A percentile compares a stretch with the other conserved stretches of the same genome.
Conservation (phyloP, 2,797 vertebrate genomes). For the Syngnathus acus region DNA sequence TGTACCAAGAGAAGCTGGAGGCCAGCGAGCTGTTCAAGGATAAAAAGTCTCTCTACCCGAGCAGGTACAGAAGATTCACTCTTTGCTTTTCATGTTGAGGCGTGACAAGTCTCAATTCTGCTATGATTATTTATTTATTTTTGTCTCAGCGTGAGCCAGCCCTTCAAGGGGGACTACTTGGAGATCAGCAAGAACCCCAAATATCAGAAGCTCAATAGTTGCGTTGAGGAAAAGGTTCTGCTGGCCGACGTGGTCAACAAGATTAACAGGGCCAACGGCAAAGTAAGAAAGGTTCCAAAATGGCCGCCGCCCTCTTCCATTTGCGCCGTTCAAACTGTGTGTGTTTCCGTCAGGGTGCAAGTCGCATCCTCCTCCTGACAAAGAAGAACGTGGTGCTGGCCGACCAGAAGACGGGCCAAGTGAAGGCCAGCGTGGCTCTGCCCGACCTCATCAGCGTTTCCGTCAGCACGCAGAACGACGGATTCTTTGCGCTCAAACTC, state of each 20-base stretch:
- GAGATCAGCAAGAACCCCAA: constrained; percentile 95
- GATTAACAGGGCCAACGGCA: constrained; percentile 95
- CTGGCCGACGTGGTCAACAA: constrained; percentile 95
- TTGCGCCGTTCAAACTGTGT: background rate
- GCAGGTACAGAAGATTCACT: constrained; percentile 72
- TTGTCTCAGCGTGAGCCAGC: constrained; percentile 81
- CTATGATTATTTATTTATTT: background rate
- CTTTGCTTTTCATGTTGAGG: background rate
- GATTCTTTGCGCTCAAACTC: constrained; percentile 92
- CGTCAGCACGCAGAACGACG: constrained; percentile 89
- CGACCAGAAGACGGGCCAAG: constrained; percentile 94
- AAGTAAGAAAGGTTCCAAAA: constrained; percentile 64
- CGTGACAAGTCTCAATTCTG: background rate
- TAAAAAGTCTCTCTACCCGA: constrained; percentile 93
- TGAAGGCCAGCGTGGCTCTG: constrained; percentile 89
- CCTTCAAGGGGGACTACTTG: constrained; percentile 94
- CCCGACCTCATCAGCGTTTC: constrained; percentile 88
- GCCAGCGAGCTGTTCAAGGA: constrained; percentile 97
- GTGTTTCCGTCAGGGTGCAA: constrained; percentile 71
- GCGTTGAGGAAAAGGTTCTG: constrained; percentile 89
- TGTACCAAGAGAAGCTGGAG: constrained; percentile 95
- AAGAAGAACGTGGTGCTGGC: constrained; percentile 89
- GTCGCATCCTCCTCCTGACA: constrained; percentile 90
- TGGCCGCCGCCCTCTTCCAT: background rate
- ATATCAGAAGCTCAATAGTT: constrained; percentile 89